Evolutionary conservation across 2,888 invertebrate genomes (phyloP).

Genomic region (Agrotis clavis): DNA sequence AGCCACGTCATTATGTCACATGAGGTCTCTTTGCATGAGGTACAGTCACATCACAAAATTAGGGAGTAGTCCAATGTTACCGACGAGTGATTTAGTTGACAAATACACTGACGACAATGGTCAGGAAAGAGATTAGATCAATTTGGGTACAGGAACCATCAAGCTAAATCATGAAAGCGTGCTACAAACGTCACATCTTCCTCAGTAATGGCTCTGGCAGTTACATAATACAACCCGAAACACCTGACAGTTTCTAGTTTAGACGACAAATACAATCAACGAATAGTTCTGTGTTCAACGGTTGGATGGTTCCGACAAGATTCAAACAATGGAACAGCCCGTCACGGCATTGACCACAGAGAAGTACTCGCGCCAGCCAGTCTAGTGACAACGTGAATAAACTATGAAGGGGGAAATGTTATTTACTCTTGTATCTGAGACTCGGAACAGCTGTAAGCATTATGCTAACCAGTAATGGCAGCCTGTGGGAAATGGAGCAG

Average conservation of each 20-base stretch:
- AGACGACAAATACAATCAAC: constrained; percentile 48
- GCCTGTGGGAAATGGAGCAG: constrained; percentile 50
- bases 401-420: constrained; percentile 30
- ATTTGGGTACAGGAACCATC: not conserved
- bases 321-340: constrained; percentile 68
- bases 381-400: constrained; percentile 66
- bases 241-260: constrained; percentile 50
- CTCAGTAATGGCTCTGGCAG: not conserved
- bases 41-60: constrained; percentile 29
- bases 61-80: constrained; percentile 34
- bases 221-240: constrained; percentile 31
- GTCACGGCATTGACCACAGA: constrained; percentile 75
- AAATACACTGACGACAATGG: constrained; percentile 20
- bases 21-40: constrained; percentile 28
- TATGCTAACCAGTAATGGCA: constrained; percentile 36
- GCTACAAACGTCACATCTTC: not conserved
- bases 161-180: not conserved
- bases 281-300: constrained; percentile 57
- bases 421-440: constrained; percentile 45
- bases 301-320: constrained; percentile 65
- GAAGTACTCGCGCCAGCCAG: constrained; percentile 68
- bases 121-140: not conserved
- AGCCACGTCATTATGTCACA: constrained; percentile 40
- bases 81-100: constrained; percentile 23
- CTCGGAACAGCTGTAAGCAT: constrained; percentile 48